These are phyloP conservation scores for Listrodromus nycthemerus DNA, from an alignment of 2,888 invertebrate species.

Conservation along the genomic window DNA sequence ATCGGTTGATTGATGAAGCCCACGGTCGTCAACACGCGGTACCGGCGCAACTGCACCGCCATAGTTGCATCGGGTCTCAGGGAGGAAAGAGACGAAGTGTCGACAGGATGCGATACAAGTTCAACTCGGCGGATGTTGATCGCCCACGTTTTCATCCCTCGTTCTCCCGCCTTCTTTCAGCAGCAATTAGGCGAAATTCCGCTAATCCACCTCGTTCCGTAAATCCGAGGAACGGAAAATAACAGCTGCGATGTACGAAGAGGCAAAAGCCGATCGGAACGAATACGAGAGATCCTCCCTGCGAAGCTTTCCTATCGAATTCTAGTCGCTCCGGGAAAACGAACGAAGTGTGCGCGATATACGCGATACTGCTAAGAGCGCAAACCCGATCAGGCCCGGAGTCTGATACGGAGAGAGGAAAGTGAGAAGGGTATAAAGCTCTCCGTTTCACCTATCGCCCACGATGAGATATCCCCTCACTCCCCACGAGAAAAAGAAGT, in stretches of 20 bases:
- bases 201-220: conserved; percentile 72
- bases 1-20: conserved; percentile 62
- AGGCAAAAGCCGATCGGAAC: conserved; percentile 9
- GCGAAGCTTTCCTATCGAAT: conserved; percentile 11
- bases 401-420: background rate
- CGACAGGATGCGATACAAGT: background rate
- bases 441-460: background rate
- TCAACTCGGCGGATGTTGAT: background rate
- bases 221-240: conserved; percentile 62
- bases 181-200: conserved; percentile 73
- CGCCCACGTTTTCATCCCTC: conserved; percentile 1
- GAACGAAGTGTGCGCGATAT: background rate
- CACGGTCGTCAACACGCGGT: conserved; percentile 26
- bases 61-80: background rate
- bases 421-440: conserved; percentile 8
- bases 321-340: background rate
- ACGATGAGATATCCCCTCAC: conserved; percentile 2
- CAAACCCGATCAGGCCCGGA: background rate
- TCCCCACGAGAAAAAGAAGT: conserved; percentile 31
- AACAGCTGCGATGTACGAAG: conserved; percentile 30
- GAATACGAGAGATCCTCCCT: background rate
- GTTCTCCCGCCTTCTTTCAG: conserved; percentile 37
- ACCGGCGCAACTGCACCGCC: conserved; percentile 1
- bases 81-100: background rate
- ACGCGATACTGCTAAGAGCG: conserved; percentile 12